phyloP scores from a whole-genome alignment of 1,140 invertebrate species.

The Brachystomella parvula region DNA sequence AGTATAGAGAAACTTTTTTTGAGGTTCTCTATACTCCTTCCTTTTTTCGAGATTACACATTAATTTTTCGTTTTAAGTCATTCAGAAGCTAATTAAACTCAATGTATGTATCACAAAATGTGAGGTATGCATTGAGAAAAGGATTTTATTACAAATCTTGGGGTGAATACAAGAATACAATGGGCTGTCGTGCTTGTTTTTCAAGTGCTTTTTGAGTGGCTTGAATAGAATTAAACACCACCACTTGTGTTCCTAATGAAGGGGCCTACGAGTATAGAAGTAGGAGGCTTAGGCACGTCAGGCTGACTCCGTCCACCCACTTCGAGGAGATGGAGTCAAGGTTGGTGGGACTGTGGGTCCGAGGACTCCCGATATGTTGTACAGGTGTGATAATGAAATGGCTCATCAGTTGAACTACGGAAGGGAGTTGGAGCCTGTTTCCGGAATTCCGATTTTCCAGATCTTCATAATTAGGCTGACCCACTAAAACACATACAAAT shows the following conservation, averaged over 20 bases:
- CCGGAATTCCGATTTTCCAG: conserved; percentile 21
- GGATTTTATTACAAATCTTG: too few species aligned
- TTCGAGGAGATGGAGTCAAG: too few species aligned
- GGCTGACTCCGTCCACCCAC: conserved; percentile 22
- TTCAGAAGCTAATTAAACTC: too few species aligned
- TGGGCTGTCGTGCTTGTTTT: neutral
- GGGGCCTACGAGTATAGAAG: conserved; percentile 22
- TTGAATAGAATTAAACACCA: neutral
- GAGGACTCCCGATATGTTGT: neutral
- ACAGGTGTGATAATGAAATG: conserved; percentile 17
- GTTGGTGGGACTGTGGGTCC: neutral
- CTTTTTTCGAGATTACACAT: too few species aligned
- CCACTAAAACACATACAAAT: neutral
- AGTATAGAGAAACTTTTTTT: too few species aligned
- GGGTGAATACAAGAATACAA: neutral
- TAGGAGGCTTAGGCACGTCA: conserved; percentile 26
- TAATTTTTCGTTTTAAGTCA: too few species aligned
- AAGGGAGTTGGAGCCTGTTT: neutral
- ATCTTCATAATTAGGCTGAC: conserved; percentile 30
- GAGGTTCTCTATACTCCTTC: too few species aligned
- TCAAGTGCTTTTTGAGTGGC: neutral
- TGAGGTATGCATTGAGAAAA: too few species aligned
- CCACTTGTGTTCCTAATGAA: conserved; percentile 25
- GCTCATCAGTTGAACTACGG: neutral
- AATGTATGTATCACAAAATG: too few species aligned